Evolutionary conservation across 2,888 invertebrate genomes (phyloP).

Genomic region (Encarsia formosa): DNA sequence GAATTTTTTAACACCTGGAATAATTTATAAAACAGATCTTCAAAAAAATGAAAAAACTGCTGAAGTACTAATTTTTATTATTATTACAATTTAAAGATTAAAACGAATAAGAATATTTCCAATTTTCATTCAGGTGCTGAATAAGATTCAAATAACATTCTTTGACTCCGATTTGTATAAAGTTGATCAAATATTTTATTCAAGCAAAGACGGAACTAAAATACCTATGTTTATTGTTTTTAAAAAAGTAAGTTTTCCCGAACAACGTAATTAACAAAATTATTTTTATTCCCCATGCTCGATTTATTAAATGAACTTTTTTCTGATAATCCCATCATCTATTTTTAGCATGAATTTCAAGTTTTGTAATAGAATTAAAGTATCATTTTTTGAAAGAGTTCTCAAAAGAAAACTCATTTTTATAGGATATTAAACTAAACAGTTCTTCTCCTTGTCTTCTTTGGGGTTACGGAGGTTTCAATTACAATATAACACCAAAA

Average conservation of each 20-base stretch:
- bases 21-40: slow-evolving; percentile 85
- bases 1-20: slow-evolving; percentile 86
- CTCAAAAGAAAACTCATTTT: no score
- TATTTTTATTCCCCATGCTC: no score
- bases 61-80: slow-evolving; percentile 21
- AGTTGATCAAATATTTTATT: slow-evolving; percentile 86
- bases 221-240: slow-evolving; percentile 94
- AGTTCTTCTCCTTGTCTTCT: slow-evolving; percentile 78
- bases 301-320: no score
- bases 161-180: slow-evolving; percentile 75
- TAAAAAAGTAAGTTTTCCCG: slow-evolving; percentile 62
- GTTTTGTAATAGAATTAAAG: no score
- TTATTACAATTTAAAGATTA: no score
- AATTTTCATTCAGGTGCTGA: slow-evolving; percentile 63
- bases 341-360: no score
- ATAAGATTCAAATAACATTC: slow-evolving; percentile 80
- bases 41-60: slow-evolving; percentile 57
- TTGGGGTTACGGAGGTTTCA: slow-evolving; percentile 98
- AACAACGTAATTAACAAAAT: no score
- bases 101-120: no score
- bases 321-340: no score
- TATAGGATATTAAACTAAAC: slow-evolving; percentile 62
- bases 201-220: slow-evolving; percentile 87
- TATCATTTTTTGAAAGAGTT: no score
- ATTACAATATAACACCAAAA: slow-evolving; percentile 82